Evolutionary conservation across 2,797 vertebrate species (phyloP), one percentile per base, ranked within the genome.

Genomic region (Morus bassanus): DNA sequence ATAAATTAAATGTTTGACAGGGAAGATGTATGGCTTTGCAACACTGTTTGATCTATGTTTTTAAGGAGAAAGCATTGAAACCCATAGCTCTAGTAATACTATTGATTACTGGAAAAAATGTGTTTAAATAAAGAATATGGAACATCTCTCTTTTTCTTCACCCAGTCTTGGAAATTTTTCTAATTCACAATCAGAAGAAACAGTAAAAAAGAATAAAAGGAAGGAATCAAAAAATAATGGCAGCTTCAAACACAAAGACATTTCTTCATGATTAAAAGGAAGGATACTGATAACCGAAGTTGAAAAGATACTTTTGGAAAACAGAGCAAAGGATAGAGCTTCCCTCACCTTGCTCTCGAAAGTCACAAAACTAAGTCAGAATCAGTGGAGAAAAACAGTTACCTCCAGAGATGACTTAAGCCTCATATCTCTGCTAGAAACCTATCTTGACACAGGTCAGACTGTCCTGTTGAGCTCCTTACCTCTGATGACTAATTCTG

Each of bases 1-100:
- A 97, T 92, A 98, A 97, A 97, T 97, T 97, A 97, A 96, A 96
- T 77, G 85, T 91, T 95, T 97, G 96, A 94, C 91, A 93, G 84
- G 83, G 88, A 97, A 96, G 94, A 97, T 91, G 57, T 85, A 90
- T 88, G 64, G 83, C 50, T 94, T 96, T 92, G 85, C 91, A 93
- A 85, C 77, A 64, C 64, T 88, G 30, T 85, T 90, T 94, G 93
- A 95, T 96, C 95, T 96, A 68, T 83, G 96, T 78, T 96, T 96
- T 94, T 86, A 96, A 96, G 95, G 64, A 77, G 63, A 96, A 96
- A 96, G 86, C 81, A 91, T 14, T 87, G 97, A 97, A 98, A 92
- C 76, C 21, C 72, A 81, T n/a, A 91, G 45, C 69, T 96, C 60
- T 83, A 92, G 92, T 95, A 88, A 56, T 69, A 65, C 74, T 92